These are phyloP conservation scores for Coremacera marginata DNA, from an alignment of 2,888 invertebrate genomes.

Conservation along the genomic window DNA sequence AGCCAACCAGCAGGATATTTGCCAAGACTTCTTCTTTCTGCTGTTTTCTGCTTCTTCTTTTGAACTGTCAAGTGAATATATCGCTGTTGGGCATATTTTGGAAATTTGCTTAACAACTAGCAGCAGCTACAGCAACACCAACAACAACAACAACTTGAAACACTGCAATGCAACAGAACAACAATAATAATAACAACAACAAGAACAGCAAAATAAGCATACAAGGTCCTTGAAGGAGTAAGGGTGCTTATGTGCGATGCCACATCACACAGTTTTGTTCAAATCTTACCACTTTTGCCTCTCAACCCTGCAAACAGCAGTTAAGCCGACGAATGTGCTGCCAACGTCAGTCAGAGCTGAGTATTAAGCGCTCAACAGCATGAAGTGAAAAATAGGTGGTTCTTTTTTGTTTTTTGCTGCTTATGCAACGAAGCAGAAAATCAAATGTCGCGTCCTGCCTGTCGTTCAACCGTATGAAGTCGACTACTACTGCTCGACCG, in stretches of 20 bases:
- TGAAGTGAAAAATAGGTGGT: constrained; percentile 11
- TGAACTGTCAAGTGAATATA: background rate
- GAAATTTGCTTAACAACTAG: too few relatives aligned
- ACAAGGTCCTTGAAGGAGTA: background rate
- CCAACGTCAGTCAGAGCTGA: background rate
- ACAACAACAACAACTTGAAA: background rate
- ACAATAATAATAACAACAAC: background rate
- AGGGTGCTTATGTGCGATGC: background rate
- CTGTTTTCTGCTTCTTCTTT: background rate
- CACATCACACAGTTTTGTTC: background rate
- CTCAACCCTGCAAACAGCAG: background rate
- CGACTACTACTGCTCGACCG: constrained; percentile 36
- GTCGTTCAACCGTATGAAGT: background rate
- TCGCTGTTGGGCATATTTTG: background rate
- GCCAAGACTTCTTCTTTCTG: background rate
- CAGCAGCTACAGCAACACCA: too few relatives aligned
- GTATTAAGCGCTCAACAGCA: constrained; percentile 2
- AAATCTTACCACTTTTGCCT: background rate
- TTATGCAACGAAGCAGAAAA: constrained; percentile 59
- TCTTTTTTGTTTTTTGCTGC: background rate
- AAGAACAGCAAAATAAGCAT: background rate
- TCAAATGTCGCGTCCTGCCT: constrained; percentile 56
- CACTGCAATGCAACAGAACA: constrained; percentile 1
- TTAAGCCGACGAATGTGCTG: background rate
- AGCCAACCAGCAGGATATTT: constrained; percentile 13